A percentile compares a stretch with the other conserved stretches of the same genome.
Conservation (phyloP, 23 tunicate genomes). For the Diplosoma virens region DNA sequence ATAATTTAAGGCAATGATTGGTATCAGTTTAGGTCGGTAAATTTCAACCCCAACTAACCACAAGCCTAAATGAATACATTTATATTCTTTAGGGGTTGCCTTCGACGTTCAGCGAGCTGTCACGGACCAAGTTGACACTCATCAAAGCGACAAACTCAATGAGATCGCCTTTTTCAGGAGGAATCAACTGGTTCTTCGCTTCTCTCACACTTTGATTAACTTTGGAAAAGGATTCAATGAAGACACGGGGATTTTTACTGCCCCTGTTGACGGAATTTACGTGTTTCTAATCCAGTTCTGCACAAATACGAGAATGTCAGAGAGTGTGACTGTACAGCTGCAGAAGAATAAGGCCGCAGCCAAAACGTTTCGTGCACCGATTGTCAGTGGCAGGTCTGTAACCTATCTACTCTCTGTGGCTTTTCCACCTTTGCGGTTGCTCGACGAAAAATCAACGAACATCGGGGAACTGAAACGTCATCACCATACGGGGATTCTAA, state of each 20-base stretch:
- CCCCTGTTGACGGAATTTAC: conserved; percentile 15
- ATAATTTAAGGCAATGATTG: no score
- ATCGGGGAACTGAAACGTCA: neutral
- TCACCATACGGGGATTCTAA: neutral
- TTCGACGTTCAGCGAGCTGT: no score
- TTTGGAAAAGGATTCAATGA: neutral
- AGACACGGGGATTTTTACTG: conserved; percentile 2
- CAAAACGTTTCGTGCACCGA: neutral
- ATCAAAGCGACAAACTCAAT: no score
- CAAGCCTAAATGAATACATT: no score
- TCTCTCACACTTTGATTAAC: no score
- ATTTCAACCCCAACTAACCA: no score
- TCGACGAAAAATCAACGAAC: neutral
- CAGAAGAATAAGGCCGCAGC: neutral
- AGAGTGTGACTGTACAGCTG: neutral
- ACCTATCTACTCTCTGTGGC: neutral
- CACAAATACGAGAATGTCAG: neutral
- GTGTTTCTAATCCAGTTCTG: conserved; percentile 10
- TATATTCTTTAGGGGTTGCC: no score
- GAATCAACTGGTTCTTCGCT: no score
- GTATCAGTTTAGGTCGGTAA: no score
- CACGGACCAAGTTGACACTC: no score
- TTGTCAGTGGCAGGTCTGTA: neutral
- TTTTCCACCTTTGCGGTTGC: neutral
- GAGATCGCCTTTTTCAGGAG: no score